These are phyloP conservation scores for Erinaceus europaeus DNA, from an alignment of 2,113 vertebrate genomes.

Conservation along the genomic window DNA sequence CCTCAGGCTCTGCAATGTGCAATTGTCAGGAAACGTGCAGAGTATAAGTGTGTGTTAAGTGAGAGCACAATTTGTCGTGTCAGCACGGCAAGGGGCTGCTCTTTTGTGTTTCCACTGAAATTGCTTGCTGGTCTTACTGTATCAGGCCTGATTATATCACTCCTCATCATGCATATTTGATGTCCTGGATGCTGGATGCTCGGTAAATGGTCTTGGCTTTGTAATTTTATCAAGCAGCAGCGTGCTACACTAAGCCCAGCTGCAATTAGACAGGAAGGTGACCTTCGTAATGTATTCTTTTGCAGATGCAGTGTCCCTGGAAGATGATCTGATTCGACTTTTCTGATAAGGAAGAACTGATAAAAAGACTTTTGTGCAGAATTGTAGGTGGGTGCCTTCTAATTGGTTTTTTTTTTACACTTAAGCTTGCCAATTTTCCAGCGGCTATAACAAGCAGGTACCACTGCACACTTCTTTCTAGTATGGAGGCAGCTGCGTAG, in stretches of 20 bases:
- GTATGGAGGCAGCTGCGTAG: neutral
- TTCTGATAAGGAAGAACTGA: slow-evolving; percentile 7
- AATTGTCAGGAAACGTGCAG: slow-evolving; percentile 35
- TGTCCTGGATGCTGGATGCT: neutral
- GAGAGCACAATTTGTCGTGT: neutral
- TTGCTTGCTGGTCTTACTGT: slow-evolving; percentile 10
- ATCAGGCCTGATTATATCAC: slow-evolving; percentile 47
- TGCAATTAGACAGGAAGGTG: slow-evolving; percentile 46
- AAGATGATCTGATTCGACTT: slow-evolving; percentile 47
- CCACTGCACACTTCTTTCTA: neutral
- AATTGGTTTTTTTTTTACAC: neutral
- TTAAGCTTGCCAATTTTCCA: slow-evolving; percentile 1
- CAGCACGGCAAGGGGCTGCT: slow-evolving; percentile 6
- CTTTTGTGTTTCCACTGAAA: slow-evolving; percentile 47
- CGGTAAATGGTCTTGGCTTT: slow-evolving; percentile 31
- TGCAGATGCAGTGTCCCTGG: neutral
- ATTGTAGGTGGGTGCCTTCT: slow-evolving; percentile 4
- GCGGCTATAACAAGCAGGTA: neutral
- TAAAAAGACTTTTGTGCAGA: neutral
- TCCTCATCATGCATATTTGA: slow-evolving; percentile 53
- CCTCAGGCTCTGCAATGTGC: slow-evolving; percentile 34
- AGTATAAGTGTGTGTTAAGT: neutral
- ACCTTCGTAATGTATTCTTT: slow-evolving; percentile 45
- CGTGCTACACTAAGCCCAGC: neutral
- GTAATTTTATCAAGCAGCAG: slow-evolving; percentile 33